These are phyloP conservation scores for Chymomyza procnemis DNA, from an alignment of 2,888 invertebrate species.

Conservation along the genomic window DNA sequence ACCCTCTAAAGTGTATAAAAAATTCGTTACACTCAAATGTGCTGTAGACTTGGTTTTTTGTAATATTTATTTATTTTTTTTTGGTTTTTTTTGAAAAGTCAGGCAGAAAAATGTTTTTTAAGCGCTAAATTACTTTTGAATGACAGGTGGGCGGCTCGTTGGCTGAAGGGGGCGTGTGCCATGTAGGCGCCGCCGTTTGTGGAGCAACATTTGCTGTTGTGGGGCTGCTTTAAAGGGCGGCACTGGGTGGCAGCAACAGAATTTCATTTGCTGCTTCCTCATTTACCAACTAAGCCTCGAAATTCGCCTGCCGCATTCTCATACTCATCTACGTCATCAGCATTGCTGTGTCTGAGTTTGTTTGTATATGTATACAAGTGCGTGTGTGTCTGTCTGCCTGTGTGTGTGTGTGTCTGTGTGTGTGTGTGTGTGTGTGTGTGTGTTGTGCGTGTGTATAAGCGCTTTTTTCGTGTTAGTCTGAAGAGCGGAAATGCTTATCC, in stretches of 20 bases:
- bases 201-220: constrained; percentile 24
- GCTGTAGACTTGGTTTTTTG: background rate
- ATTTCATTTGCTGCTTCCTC: constrained; percentile 68
- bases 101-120: constrained; percentile 72
- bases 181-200: background rate
- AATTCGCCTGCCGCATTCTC: background rate
- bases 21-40: background rate
- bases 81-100: constrained; percentile 64
- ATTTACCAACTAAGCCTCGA: constrained; percentile 18
- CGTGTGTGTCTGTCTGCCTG: constrained; percentile 14
- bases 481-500: constrained; percentile 73
- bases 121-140: constrained; percentile 73
- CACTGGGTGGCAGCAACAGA: constrained; percentile 49
- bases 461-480: constrained; percentile 61
- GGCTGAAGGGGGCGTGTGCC: background rate
- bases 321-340: constrained; percentile 16
- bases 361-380: constrained; percentile 9
- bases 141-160: constrained; percentile 45
- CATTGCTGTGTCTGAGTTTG: constrained; percentile 7
- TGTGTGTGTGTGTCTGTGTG: constrained; percentile 1
- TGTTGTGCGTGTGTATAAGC: constrained; percentile 12
- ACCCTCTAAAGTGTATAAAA: background rate
- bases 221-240: constrained; percentile 20
- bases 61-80: background rate
- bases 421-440: constrained; percentile 14